Conservation (phyloP, 2,888 invertebrate genomes). For the Andrena hattorfiana region DNA sequence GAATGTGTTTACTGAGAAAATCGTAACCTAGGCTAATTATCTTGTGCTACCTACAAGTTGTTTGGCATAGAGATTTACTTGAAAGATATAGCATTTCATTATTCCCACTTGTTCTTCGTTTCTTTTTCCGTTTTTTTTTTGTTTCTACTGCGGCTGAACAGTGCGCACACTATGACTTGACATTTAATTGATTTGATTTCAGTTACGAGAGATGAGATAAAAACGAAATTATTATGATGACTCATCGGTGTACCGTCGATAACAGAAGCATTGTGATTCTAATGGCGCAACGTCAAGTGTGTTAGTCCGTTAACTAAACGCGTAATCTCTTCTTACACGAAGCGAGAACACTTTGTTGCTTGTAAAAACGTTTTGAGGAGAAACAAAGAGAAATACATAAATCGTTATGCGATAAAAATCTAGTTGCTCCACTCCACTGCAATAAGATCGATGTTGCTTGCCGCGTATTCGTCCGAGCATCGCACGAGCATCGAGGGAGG, state of each 20-base stretch:
- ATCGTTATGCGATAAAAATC: conserved; percentile 10
- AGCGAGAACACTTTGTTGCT: not conserved
- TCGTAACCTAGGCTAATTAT: conserved; percentile 65
- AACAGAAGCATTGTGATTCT: conserved; percentile 30
- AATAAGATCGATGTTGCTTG: conserved; percentile 6
- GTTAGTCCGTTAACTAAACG: not conserved
- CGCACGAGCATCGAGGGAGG: no score
- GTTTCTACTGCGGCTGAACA: conserved; percentile 18
- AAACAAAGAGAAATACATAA: not conserved
- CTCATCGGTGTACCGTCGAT: conserved; percentile 19
- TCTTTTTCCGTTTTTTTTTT: no score
- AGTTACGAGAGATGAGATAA: conserved; percentile 2
- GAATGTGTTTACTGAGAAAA: conserved; percentile 74
- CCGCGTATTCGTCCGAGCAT: not conserved
- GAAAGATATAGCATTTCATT: conserved; percentile 29
- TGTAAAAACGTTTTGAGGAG: not conserved
- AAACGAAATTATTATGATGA: not conserved
- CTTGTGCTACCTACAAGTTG: conserved; percentile 78
- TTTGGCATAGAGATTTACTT: conserved; percentile 62
- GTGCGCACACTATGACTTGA: conserved; percentile 64
- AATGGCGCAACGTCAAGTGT: not conserved
- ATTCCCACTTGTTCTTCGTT: not conserved
- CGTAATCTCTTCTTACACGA: no score
- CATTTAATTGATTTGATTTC: conserved; percentile 1
- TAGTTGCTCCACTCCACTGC: conserved; percentile 17